phyloP scores from a whole-genome alignment of 2,113 vertebrate species.

The Takifugu bimaculatus region DNA sequence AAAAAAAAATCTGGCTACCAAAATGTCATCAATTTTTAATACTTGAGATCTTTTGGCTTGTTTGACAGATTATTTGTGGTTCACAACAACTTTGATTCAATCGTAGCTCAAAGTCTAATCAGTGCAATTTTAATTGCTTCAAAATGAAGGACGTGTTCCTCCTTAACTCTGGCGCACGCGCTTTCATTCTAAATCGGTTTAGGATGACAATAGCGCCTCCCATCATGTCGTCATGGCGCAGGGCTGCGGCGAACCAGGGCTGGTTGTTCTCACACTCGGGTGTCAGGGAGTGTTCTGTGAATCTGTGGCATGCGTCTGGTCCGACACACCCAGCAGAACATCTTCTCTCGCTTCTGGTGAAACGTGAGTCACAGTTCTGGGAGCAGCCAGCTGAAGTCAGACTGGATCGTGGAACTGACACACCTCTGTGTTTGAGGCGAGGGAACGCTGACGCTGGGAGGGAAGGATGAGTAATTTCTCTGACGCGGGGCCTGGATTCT shows the following conservation, averaged over 20 bases:
- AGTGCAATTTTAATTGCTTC: not conserved
- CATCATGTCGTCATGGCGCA: constrained; percentile 8
- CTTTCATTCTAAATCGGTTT: no score
- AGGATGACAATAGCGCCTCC: no score
- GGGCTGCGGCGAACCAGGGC: constrained; percentile 20
- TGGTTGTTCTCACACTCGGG: constrained; percentile 41
- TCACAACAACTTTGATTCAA: no score
- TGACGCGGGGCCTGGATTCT: no score
- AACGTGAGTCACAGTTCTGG: constrained; percentile 47
- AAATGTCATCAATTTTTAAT: no score
- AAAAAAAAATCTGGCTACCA: no score
- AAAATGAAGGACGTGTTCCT: no score
- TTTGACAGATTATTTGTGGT: no score
- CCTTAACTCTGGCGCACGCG: no score
- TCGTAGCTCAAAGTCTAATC: not conserved
- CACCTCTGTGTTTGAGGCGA: not conserved
- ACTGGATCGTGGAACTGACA: constrained; percentile 29
- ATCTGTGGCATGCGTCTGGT: constrained; percentile 52
- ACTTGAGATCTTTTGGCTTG: no score
- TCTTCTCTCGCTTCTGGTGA: constrained; percentile 21
- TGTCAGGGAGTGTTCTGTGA: constrained; percentile 56
- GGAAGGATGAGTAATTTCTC: no score
- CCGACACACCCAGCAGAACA: constrained; percentile 56
- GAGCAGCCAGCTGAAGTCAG: constrained; percentile 37
- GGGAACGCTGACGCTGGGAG: no score